Percentiles rank a stretch among this genome's conserved stretches.
These are phyloP conservation scores for Chloroceryle aenea DNA, from an alignment of 2,113 vertebrate genomes.

Conservation along the genomic window DNA sequence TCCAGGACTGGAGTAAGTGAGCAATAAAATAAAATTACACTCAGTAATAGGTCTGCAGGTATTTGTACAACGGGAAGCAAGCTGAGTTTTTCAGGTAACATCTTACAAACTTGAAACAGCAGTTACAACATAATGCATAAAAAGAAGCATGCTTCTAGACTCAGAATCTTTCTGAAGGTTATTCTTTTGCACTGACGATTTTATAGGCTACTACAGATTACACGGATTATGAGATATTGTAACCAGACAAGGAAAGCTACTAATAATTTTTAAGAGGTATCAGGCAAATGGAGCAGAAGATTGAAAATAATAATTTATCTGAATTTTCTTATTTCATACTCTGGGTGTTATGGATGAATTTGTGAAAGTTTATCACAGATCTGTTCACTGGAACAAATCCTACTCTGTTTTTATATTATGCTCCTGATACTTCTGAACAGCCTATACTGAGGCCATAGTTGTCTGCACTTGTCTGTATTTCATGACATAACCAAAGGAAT, in stretches of 20 bases:
- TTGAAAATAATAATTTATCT: not conserved
- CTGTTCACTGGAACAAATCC: not conserved
- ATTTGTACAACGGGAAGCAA: not conserved
- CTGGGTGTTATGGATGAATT: not conserved
- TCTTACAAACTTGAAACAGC: not conserved
- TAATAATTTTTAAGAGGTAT: not conserved
- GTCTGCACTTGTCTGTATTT: not conserved
- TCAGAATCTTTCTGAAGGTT: not conserved
- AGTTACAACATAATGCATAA: not conserved
- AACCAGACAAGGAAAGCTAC: not conserved
- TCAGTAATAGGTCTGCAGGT: not conserved
- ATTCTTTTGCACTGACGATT: not conserved
- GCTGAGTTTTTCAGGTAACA: not conserved
- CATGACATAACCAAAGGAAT: not conserved
- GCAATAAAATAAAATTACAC: not conserved
- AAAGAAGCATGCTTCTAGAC: not conserved
- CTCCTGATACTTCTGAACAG: not conserved
- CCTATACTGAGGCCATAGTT: not conserved
- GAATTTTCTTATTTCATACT: not conserved
- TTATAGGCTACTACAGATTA: not conserved
- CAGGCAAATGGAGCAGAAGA: not conserved
- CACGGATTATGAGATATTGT: not conserved
- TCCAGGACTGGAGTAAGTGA: not conserved
- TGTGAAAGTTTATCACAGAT: not conserved
- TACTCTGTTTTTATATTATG: not conserved